Base-by-base conservation (phyloP, 2,888 invertebrate genomes). In the Arrhopalites spinosus region DNA sequence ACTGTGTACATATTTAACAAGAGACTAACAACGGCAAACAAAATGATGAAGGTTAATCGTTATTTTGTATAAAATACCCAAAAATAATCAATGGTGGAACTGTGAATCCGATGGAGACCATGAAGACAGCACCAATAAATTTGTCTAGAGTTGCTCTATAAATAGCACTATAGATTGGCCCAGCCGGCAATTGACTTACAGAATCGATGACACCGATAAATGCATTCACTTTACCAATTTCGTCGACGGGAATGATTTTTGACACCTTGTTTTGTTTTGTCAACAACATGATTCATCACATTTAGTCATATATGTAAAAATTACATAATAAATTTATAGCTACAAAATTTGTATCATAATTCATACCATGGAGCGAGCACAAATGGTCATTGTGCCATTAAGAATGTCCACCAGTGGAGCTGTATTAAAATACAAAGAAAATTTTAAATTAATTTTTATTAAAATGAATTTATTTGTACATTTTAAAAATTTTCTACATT, bases 351-450 rank as follows among this genome's bases (percentile, higher is more conserved):
- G n/a, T n/a, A n/a, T n/a, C n/a, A n/a, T n/a, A n/a, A n/a, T n/a
- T n/a, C n/a, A n/a, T 36, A 36, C 36, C 86, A 94, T 94, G 63
- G 94, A 93, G 82, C 94, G 88, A 92, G 94, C 93, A 0, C 93
- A 93, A 83, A 94, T 94, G 84, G 94, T 93, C 0, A 93, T 93
- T 15, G 94, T 93, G 45, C 94, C 94, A 67, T 82, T 82, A 27
- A 82, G 29, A 17, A 82, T 76, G 63, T 82, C 82, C 1, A 81
- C 78, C 0, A 78, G 75, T 25, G 81, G 81, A 50, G 81, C 81
- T 79, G 45, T 56, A 27, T 59, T 69, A 17, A 63, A 63, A 5
- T 59, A 45, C 45, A 45, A 45, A 45, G 15, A 7, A 45, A 45
- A 11, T 15, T 45, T 15, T 15, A 7, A 45, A 45, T 45, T 15